Evolutionary conservation across 2,888 invertebrate genomes (phyloP).

Genomic region (Pammene aurita): DNA sequence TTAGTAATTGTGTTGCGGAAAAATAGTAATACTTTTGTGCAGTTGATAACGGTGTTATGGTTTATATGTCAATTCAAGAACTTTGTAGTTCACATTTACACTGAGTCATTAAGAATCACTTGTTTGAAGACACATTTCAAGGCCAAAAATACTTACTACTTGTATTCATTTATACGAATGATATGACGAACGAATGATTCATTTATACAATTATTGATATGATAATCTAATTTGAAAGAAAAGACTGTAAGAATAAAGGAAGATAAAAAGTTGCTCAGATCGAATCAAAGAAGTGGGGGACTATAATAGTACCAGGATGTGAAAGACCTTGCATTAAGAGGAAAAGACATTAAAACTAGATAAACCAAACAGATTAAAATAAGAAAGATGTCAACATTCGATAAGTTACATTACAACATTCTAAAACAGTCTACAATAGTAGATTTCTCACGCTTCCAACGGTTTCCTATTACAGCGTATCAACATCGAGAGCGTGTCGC

Average conservation of each 20-base stretch:
- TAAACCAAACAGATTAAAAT: background rate
- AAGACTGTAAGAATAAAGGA: background rate
- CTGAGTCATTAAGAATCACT: conserved; percentile 13
- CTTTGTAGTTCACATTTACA: conserved; percentile 8
- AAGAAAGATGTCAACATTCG: background rate
- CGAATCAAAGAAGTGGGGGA: background rate
- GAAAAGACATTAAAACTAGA: background rate
- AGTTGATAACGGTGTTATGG: conserved; percentile 13
- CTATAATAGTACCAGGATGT: background rate
- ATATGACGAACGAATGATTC: too few species aligned
- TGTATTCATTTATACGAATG: background rate
- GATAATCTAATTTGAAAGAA: background rate
- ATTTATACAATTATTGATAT: too few species aligned
- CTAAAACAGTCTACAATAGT: conserved; percentile 8
- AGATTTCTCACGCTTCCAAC: conserved; percentile 26
- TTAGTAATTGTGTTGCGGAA: conserved; percentile 36
- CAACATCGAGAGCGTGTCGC: conserved; percentile 36
- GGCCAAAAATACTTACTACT: background rate
- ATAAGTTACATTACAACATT: background rate
- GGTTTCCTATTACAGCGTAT: conserved; percentile 32
- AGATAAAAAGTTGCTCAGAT: background rate
- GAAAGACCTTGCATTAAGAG: background rate
- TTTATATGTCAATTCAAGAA: conserved; percentile 16
- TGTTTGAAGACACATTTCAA: conserved; percentile 2
- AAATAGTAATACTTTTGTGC: conserved; percentile 25